phyloP scores from a whole-genome alignment of 1,140 invertebrate genomes.

The Lerema accius region DNA sequence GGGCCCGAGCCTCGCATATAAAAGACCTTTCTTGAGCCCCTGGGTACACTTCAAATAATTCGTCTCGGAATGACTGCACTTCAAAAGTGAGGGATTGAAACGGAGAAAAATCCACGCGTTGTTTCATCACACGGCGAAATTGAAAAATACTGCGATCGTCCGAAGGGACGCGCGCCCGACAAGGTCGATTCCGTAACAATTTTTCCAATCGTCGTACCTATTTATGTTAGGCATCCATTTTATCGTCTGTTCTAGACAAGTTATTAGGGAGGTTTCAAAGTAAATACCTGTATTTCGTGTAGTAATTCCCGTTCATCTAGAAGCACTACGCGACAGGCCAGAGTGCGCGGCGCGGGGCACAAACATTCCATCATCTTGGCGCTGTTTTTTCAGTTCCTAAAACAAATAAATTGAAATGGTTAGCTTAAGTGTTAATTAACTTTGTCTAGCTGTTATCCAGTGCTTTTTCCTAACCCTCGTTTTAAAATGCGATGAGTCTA shows the following conservation, averaged over 20 bases:
- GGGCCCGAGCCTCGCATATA: slow-evolving; percentile 76
- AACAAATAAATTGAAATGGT: too few relatives aligned
- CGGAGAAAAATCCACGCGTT: slow-evolving; percentile 65
- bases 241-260: slow-evolving; percentile 1
- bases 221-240: background rate
- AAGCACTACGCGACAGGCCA: slow-evolving; percentile 85
- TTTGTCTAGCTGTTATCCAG: too few relatives aligned
- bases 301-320: slow-evolving; percentile 85
- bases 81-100: slow-evolving; percentile 67
- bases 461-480: too few relatives aligned
- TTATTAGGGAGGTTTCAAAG: background rate
- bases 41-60: slow-evolving; percentile 77
- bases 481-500: too few relatives aligned
- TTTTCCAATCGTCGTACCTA: slow-evolving; percentile 39
- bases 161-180: slow-evolving; percentile 48
- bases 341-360: slow-evolving; percentile 84
- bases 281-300: slow-evolving; percentile 84
- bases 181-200: slow-evolving; percentile 55
- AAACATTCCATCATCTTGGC: slow-evolving; percentile 79
- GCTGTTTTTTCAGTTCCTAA: slow-evolving; percentile 44
- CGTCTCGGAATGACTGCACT: slow-evolving; percentile 72
- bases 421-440: too few relatives aligned
- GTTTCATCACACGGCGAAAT: slow-evolving; percentile 72
- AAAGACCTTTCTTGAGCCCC: slow-evolving; percentile 76
- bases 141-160: slow-evolving; percentile 65